Percentiles rank a stretch among this genome's conserved stretches.
Evolutionary conservation across 2,888 invertebrate genomes (phyloP).

Genomic region (Polyommatus iphigenia): DNA sequence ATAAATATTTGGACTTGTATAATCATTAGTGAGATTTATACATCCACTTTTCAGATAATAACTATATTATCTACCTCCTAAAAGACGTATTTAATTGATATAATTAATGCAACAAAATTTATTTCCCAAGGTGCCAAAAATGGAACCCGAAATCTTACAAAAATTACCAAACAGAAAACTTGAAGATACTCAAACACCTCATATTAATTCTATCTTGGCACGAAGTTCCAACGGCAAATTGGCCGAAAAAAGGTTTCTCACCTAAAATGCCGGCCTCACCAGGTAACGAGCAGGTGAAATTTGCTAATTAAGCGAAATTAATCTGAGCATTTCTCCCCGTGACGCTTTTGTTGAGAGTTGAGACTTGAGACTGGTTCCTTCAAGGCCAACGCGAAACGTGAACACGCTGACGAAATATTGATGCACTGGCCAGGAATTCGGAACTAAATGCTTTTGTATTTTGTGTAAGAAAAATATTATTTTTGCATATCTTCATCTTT

Average conservation of each 20-base stretch:
- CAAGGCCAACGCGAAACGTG: slow-evolving; percentile 73
- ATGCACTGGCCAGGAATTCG: slow-evolving; percentile 46
- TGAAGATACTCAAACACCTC: background rate
- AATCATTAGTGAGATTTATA: background rate
- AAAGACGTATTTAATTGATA: background rate
- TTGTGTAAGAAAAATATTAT: background rate
- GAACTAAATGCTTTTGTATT: slow-evolving; percentile 31
- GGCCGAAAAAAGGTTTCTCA: slow-evolving; percentile 20
- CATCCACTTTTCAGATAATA: background rate
- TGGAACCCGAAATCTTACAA: background rate
- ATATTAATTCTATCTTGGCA: slow-evolving; percentile 1
- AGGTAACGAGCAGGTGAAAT: slow-evolving; percentile 45
- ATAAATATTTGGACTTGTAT: slow-evolving; percentile 9
- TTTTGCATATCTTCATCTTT: background rate
- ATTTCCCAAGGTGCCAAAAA: background rate
- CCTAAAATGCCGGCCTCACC: slow-evolving; percentile 12
- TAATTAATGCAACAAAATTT: background rate
- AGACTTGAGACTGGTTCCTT: slow-evolving; percentile 64
- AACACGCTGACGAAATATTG: slow-evolving; percentile 52
- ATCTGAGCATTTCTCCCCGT: slow-evolving; percentile 64
- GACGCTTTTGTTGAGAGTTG: slow-evolving; percentile 69
- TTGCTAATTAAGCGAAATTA: slow-evolving; percentile 58
- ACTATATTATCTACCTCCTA: background rate
- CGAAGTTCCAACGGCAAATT: slow-evolving; percentile 4
- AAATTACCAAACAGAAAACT: background rate